Base-by-base conservation (phyloP, 2,797 vertebrate genomes). In the Petrocephalus sullivani region DNA sequence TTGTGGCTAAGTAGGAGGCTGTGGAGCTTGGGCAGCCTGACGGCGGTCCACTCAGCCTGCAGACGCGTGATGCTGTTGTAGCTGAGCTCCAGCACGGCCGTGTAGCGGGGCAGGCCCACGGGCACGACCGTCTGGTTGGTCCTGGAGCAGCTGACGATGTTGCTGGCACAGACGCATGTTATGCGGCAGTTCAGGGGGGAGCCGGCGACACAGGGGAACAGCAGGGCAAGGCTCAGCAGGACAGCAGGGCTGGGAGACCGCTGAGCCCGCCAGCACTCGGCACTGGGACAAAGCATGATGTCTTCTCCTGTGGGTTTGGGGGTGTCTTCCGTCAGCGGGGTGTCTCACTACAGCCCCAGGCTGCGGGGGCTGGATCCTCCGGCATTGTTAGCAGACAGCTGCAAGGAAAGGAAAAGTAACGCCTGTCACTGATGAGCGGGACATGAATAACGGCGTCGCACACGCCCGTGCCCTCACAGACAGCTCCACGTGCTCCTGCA, bases 91-190 rank as follows among this genome's bases (percentile, higher is more conserved):
- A 99, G 92, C 3, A 98, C 95, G 0, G 96, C 94, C 0, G 96
- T 95, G 92, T 99, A 99, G 78, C 91, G 92, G 0, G 98, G 98
- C 87, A 99, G 91, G 1, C 93, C 93, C 0, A 91, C 83, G 0
- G 98, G 98, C 71, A 98, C 92, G 0, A 8, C 53, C 51, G 91
- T 94, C 93, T 99, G 94, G 86, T 95, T 96, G 92, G 97, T 97
- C 93, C 97, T 98, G 51, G 98, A 97, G 94, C 98, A 99, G 94
- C 98, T 99, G 87, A 99, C 97, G 83, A 99, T 97, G 94, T 98
- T 98, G 92, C 98, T 98, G 94, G 98, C 98, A 9, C 98, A 99
- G 91, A 99, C 94, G 87, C 98, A 99, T 5, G 90, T 96, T 0
- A 94, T 94, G 56, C 97, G 97, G 90, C 97, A 99, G 93, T 95